phyloP scores from a whole-genome alignment of 2,113 vertebrate genomes.

The Thymallus thymallus region DNA sequence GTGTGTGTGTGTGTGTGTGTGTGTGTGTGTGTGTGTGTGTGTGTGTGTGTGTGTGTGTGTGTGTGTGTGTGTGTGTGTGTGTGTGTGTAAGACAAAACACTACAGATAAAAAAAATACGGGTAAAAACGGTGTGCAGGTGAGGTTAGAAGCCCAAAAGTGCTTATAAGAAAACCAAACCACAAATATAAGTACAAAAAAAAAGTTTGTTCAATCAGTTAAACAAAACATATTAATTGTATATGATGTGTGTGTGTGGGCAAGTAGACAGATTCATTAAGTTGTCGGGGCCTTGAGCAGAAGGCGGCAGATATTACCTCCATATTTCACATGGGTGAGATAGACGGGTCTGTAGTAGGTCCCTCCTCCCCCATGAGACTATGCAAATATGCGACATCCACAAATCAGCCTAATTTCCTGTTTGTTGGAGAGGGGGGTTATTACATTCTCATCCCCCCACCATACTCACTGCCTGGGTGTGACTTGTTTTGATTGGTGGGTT shows the following conservation, averaged over 20 bases:
- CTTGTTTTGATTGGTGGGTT: background rate
- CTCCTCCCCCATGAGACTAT: conserved; percentile 26
- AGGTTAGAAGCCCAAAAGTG: too few relatives aligned
- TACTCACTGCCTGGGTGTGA: background rate
- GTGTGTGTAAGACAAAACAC: conserved; percentile 8
- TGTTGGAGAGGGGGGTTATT: conserved; percentile 3
- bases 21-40: conserved; percentile 22
- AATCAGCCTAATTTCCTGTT: conserved; percentile 50
- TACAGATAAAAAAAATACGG: too few relatives aligned
- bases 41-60: conserved; percentile 11
- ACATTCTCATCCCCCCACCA: background rate
- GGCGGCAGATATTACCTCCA: conserved; percentile 51
- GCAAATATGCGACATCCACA: conserved; percentile 37
- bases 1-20: conserved; percentile 20
- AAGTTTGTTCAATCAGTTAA: too few relatives aligned
- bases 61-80: conserved; percentile 14
- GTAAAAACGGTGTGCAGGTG: too few relatives aligned
- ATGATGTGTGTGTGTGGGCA: background rate
- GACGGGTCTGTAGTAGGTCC: conserved; percentile 16
- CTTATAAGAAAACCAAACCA: too few relatives aligned
- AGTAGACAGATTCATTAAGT: conserved; percentile 48
- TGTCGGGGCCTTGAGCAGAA: conserved; percentile 50
- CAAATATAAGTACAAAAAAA: too few relatives aligned
- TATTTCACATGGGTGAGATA: conserved; percentile 53
- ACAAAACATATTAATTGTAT: too few relatives aligned